Percentiles rank a stretch among this genome's conserved stretches.
phyloP scores from a whole-genome alignment of 2,797 vertebrate genomes.

The Myiotriccus ornatus region DNA sequence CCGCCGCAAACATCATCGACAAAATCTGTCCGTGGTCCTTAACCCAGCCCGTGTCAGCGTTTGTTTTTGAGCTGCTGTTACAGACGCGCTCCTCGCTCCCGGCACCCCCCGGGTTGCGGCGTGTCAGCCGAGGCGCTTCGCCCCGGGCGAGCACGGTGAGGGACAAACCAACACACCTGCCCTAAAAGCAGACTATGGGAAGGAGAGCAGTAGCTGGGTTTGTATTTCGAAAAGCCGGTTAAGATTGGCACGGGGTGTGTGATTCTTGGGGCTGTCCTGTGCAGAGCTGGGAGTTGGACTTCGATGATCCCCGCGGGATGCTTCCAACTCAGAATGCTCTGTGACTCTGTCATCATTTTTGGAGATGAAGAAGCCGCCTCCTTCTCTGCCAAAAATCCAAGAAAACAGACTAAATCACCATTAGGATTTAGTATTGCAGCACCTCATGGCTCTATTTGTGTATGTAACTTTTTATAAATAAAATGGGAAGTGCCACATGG shows the following conservation, averaged over 20 bases:
- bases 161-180: not conserved
- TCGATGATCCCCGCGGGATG: fast-evolving
- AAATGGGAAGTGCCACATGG: fast-evolving
- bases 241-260: not conserved
- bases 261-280: not conserved
- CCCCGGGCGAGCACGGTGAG: not conserved
- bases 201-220: not conserved
- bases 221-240: not conserved
- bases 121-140: not conserved
- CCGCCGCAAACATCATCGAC: fast-evolving
- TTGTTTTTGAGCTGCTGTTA: fast-evolving
- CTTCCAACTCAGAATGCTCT: fast-evolving
- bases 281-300: fast-evolving
- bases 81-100: fast-evolving
- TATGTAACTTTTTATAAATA: fast-evolving
- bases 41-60: not conserved
- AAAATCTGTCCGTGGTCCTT: conserved; percentile 61
- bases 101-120: fast-evolving
- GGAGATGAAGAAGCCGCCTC: not conserved
- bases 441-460: fast-evolving
- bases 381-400: not conserved
- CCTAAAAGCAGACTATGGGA: not conserved
- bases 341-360: not conserved
- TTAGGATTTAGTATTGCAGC: not conserved
- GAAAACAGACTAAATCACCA: not conserved